Evolutionary conservation across 2,113 vertebrate species (phyloP).

Genomic region (Struthidea cinerea): DNA sequence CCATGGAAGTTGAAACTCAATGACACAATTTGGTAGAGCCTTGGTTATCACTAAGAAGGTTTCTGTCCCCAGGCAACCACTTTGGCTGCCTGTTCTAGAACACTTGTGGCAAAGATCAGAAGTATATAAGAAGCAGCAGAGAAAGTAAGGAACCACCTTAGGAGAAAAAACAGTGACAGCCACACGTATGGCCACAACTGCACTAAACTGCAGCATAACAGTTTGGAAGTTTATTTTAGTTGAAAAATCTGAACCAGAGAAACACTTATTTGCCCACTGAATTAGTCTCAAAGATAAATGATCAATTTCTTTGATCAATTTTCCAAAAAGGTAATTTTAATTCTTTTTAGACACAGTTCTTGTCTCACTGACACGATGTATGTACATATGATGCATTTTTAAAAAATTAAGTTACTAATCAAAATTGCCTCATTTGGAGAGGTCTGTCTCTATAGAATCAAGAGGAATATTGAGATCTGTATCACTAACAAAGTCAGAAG

Average conservation of each 20-base stretch:
- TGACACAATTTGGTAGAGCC: neutral
- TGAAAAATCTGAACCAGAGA: neutral
- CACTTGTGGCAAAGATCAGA: neutral
- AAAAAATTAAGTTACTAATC: neutral
- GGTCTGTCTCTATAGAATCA: neutral
- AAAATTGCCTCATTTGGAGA: neutral
- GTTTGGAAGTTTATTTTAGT: neutral
- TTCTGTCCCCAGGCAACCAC: neutral
- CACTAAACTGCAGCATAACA: neutral
- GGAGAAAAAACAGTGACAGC: neutral
- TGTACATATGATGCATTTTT: neutral
- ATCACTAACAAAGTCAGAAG: neutral
- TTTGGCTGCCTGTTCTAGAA: neutral
- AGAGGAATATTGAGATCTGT: neutral
- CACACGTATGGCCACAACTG: neutral
- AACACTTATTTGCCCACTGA: neutral
- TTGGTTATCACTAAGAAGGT: neutral
- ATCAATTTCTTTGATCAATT: neutral
- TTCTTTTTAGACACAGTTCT: neutral
- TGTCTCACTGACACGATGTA: neutral
- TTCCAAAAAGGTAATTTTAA: neutral
- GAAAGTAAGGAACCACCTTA: neutral
- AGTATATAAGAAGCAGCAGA: neutral
- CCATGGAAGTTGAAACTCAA: neutral
- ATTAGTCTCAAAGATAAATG: neutral